These are phyloP conservation scores for Poeciliopsis paucimaculata DNA, from an alignment of 2,797 vertebrate species.

Conservation along the genomic window DNA sequence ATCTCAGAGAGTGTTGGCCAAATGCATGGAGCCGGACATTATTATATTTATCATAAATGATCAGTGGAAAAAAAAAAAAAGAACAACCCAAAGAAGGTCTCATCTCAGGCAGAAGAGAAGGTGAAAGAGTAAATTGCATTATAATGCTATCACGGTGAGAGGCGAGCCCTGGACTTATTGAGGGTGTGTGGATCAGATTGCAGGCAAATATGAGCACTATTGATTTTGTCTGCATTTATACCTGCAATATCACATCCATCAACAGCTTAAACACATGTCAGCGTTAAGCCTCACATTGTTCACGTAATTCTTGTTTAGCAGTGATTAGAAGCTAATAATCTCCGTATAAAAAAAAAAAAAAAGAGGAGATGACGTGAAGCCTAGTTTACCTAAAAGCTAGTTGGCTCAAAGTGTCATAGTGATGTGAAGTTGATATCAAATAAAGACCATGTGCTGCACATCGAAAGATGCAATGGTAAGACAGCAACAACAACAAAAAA, in stretches of 20 bases:
- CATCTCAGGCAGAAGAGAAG: constrained; percentile 25
- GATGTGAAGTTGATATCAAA: constrained; percentile 40
- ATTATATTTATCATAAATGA: constrained; percentile 49
- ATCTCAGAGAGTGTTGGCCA: constrained; percentile 9
- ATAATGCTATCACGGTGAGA: constrained; percentile 54
- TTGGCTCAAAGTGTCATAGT: constrained; percentile 28
- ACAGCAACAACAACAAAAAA: constrained; percentile 46
- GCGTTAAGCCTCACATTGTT: constrained; percentile 34
- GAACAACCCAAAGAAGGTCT: constrained; percentile 13
- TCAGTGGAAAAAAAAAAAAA: constrained; percentile 17
- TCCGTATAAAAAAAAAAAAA: neutral
- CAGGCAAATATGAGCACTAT: constrained; percentile 69
- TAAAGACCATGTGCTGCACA: constrained; percentile 44
- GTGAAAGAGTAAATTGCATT: constrained; percentile 64
- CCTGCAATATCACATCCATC: constrained; percentile 44
- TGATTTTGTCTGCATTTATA: constrained; percentile 67
- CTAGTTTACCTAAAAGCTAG: constrained; percentile 8
- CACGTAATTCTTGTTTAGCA: constrained; percentile 33
- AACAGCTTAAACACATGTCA: constrained; percentile 14
- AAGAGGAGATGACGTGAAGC: constrained; percentile 6
- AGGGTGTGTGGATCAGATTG: constrained; percentile 61
- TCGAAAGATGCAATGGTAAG: constrained; percentile 61
- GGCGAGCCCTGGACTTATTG: constrained; percentile 32
- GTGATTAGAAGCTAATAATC: constrained; percentile 18
- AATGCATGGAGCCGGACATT: constrained; percentile 18